Conservation (phyloP, 2,888 invertebrate genomes). For the Ornithoptera alexandrae region DNA sequence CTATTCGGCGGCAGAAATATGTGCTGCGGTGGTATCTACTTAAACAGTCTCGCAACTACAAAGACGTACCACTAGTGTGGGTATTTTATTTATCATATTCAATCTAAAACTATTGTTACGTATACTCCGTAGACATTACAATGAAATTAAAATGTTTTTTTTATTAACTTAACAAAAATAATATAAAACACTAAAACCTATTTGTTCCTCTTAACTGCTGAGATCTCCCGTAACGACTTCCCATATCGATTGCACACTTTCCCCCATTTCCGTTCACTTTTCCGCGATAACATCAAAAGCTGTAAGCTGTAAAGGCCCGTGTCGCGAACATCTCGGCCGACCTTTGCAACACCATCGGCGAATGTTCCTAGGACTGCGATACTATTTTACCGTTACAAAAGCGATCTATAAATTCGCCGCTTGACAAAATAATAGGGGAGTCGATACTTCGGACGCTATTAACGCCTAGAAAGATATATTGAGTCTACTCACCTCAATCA, state of each 20-base stretch:
- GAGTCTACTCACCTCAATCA: conserved; percentile 73
- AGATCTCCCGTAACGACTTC: conserved; percentile 23
- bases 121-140: no score
- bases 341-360: conserved; percentile 49
- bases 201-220: background rate
- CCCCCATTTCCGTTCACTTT: conserved; percentile 33
- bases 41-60: no score
- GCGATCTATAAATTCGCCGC: conserved; percentile 74
- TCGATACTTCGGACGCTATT: conserved; percentile 72
- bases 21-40: no score
- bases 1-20: no score
- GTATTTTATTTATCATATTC: no score
- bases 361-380: conserved; percentile 46
- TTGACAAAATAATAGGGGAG: conserved; percentile 79
- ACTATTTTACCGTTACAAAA: conserved; percentile 64
- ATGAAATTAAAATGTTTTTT: no score
- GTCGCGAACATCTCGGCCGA: conserved; percentile 39
- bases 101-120: no score
- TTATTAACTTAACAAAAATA: no score
- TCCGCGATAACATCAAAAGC: conserved; percentile 37
- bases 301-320: conserved; percentile 33
- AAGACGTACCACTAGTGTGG: no score
- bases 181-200: background rate
- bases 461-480: conserved; percentile 78
- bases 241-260: conserved; percentile 21